A percentile compares a stretch with the other conserved stretches of the same genome.
phyloP scores from a whole-genome alignment of 2,888 invertebrate genomes.

The Megastigmus dorsalis region DNA sequence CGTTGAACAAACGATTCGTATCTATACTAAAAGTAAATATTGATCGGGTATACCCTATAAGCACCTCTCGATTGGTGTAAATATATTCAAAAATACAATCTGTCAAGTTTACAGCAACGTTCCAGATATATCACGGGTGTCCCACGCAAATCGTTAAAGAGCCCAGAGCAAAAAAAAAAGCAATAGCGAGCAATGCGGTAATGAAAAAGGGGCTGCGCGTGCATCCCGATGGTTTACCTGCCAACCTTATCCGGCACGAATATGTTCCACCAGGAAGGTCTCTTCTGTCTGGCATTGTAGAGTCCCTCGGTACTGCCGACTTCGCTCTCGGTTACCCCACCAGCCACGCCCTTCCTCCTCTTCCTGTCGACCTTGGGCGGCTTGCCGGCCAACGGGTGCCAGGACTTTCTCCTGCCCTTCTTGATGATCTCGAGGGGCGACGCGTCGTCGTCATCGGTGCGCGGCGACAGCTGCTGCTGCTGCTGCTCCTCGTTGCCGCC shows the following conservation, averaged over 20 bases:
- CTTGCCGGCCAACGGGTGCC: conserved; percentile 74
- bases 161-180: conserved; percentile 6
- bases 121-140: no score
- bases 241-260: conserved; percentile 82
- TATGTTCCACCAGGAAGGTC: conserved; percentile 93
- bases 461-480: not conserved
- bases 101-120: no score
- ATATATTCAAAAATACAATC: no score
- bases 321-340: conserved; percentile 75
- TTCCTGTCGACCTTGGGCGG: conserved; percentile 71
- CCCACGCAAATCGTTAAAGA: no score
- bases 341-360: conserved; percentile 76
- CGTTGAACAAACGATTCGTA: no score
- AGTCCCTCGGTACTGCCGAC: conserved; percentile 74
- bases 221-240: conserved; percentile 64
- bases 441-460: conserved; percentile 9
- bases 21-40: no score
- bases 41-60: no score
- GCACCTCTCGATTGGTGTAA: no score
- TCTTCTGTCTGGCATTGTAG: conserved; percentile 79
- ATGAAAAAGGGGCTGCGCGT: not conserved
- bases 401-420: conserved; percentile 80
- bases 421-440: conserved; percentile 64
- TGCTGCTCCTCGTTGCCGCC: conserved; percentile 7
- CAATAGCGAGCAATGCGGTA: not conserved